Base-by-base conservation (phyloP, 2,888 invertebrate genomes). In the Bursaphelenchus okinawaensis region DNA sequence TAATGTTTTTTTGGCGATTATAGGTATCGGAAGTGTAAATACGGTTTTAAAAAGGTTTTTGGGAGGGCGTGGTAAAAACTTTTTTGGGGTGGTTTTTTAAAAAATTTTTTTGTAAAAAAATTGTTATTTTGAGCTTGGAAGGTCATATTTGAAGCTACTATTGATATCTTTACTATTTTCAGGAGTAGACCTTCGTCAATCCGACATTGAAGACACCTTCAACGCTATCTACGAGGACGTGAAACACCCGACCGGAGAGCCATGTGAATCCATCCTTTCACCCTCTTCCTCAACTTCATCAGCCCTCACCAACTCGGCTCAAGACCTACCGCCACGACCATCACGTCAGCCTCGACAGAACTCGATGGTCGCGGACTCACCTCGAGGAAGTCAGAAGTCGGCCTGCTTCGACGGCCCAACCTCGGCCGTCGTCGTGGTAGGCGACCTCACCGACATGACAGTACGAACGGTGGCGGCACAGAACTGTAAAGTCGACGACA, bases 401-500 rank as follows among this genome's bases (percentile, higher is more conserved):
- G 19, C 29, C 8, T 40, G n/a, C 57, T 3, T 26, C 23, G 26
- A 40, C 28, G 59, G 51, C 60, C 52, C 27, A 7, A 9, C 58
- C 9, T 24, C 40, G n/a, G 24, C 26, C 52, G 60, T 62, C 27
- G 19, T 63, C n/a, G 19, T 63, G 20, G 28, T 63, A 51, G 52
- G 61, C 58, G 26, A 52, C 19, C 29, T 65, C 29, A 7, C 19
- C 51, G 16, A 27, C 27, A 22, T 12, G 29, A 24, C 22, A 26
- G 29, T 62, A 23, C 27, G 51, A 26, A 24, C 27, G 16, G 52
- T 50, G 7, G 16, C 20, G 7, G 26, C 50, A 19, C 40, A 55
- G 24, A n/a, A 8, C 87, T 90, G 0, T 91, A 91, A 84, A 40
- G 52, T 66, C 9, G 62, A 66, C 1, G 73, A 72, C 22, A 73